Evolutionary conservation across 1,140 invertebrate genomes (phyloP).

Genomic region (Streblospio benedicti): DNA sequence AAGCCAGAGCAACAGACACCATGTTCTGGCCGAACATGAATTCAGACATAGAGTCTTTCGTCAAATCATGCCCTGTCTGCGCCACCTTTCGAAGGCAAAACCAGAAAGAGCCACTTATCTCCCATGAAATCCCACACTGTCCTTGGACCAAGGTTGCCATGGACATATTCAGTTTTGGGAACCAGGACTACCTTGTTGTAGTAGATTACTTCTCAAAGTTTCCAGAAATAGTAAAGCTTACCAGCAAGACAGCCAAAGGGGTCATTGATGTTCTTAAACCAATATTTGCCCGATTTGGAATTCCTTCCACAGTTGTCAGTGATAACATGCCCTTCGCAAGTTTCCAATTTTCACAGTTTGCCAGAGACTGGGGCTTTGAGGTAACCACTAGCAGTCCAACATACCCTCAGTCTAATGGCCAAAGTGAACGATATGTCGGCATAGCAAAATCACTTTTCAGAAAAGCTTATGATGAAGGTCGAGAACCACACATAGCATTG

Average conservation of each 20-base stretch:
- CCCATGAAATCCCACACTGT: neutral
- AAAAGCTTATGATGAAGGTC: neutral
- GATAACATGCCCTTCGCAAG: neutral
- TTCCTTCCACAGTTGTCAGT: neutral
- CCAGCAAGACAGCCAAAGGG: neutral
- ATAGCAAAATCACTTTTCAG: neutral
- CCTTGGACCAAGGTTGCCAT: neutral
- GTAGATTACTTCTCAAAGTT: neutral
- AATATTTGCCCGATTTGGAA: neutral
- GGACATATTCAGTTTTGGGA: neutral
- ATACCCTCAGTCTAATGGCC: neutral
- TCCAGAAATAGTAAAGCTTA: neutral
- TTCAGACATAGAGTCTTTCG: neutral
- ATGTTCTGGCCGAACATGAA: neutral
- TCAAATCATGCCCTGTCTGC: too few species aligned
- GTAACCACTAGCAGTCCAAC: neutral
- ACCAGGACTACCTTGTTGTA: neutral
- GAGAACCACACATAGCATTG: neutral
- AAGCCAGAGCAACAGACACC: neutral
- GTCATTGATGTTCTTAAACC: neutral
- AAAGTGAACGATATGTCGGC: neutral
- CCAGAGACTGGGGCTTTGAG: neutral
- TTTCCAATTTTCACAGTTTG: neutral
- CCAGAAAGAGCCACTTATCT: neutral
- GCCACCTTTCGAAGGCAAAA: neutral